Evolutionary conservation across 2,888 invertebrate species (phyloP), one percentile per base, ranked within the genome.

Genomic region (Bhutanitis thaidina): DNA sequence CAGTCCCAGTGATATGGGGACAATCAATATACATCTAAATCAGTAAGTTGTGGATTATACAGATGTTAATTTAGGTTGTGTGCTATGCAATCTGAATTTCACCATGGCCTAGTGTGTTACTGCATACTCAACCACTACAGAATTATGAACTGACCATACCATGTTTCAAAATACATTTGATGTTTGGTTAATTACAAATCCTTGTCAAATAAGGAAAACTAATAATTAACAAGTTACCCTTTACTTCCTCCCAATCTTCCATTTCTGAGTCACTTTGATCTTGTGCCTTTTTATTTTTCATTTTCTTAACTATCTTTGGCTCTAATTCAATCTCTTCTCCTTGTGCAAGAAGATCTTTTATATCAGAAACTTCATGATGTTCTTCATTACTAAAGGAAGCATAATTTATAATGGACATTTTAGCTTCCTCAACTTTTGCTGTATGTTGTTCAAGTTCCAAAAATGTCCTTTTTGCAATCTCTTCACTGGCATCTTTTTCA

Each of bases 161-260:
- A n/a, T n/a, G n/a, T n/a, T n/a, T n/a, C n/a, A n/a, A n/a, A n/a
- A n/a, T n/a, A n/a, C n/a, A n/a, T n/a, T n/a, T n/a, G n/a, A n/a
- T n/a, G n/a, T n/a, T n/a, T n/a, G n/a, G n/a, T n/a, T n/a, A n/a
- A n/a, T n/a, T n/a, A n/a, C n/a, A n/a, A n/a, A n/a, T n/a, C n/a
- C n/a, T n/a, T n/a, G n/a, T n/a, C n/a, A n/a, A n/a, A n/a, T n/a
- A n/a, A n/a, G n/a, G n/a, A n/a, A n/a, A n/a, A n/a, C n/a, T n/a
- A n/a, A n/a, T n/a, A n/a, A n/a, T n/a, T n/a, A n/a, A n/a, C n/a
- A n/a, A n/a, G n/a, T 32, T 81, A 83, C 92, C 92, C 80, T 93
- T 91, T 43, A 95, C 94, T 87, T 95, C 95, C 71, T 95, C 94
- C 92, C 93, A 94, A 68, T 93, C 92, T 58, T 92, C 93, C 45